Evolutionary conservation across 2,113 vertebrate genomes (phyloP), one percentile per base, ranked within the genome.

Genomic region (Maccullochella peelii): DNA sequence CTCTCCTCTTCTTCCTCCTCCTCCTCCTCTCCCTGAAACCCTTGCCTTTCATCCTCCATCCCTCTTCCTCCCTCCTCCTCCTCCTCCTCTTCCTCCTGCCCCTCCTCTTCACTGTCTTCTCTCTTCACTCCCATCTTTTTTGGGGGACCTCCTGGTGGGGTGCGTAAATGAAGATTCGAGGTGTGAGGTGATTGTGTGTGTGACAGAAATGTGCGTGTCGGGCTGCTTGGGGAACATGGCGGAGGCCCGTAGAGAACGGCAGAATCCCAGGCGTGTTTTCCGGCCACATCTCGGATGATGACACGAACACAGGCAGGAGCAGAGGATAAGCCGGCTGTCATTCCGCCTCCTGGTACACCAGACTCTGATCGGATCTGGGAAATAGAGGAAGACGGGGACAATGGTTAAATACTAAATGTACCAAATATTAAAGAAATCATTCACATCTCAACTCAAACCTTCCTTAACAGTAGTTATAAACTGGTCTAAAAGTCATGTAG

Each of bases 251-350:
- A 99, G 42, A 99, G 94, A 78, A 99, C 97, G 15, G 97, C 97
- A 0, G 98, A 98, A 94, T 99, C 98, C 98, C 98, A 99, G 0
- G 97, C 97, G 93, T 99, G 99, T 89, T 99, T 99, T 63, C 98
- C 98, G 20, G 98, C 99, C 0, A 99, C 96, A 92, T 99, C 98
- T 73, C 98, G 96, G 81, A 99, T 96, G 84, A 99, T 97, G 86
- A 99, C 96, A 69, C 98, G 97, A 70, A 99, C 97, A 59, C 97
- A 97, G 80, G 97, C 96, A 67, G 96, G 97, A 84, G 97, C 96
- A 79, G 97, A 98, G 65, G 96, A 95, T 83, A 99, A 96, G 66
- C 98, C 98, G 73, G 98, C 97, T 2, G 97, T 96, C 93, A 99
- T 96, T 82, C 97, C 98, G 23, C 97, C 98, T 70, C 98, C 98